These are phyloP conservation scores for Rhinoderma darwinii DNA, from an alignment of 2,113 vertebrate genomes.

Conservation along the genomic window DNA sequence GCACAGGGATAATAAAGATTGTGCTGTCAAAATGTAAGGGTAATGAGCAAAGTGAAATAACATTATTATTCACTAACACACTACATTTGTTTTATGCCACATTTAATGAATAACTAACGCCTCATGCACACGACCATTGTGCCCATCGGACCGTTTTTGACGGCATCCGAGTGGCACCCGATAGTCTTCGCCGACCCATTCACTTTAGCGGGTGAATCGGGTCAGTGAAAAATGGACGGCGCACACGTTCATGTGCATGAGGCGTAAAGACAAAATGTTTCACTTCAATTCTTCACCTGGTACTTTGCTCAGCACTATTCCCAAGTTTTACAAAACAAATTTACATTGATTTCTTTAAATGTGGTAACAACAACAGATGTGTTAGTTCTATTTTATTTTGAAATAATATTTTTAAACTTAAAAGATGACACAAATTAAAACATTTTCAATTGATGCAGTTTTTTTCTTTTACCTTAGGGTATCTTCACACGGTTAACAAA, in stretches of 20 bases:
- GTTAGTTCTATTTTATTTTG: neutral
- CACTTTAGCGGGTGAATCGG: no score
- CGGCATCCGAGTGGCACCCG: no score
- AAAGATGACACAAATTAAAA: neutral
- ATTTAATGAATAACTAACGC: constrained; percentile 13
- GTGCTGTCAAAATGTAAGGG: no score
- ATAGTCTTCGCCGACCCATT: no score
- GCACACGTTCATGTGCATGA: no score
- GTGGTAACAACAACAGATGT: neutral
- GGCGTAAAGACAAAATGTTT: constrained; percentile 9
- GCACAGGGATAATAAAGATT: no score
- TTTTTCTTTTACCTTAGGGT: no score
- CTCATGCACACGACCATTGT: no score
- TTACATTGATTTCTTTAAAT: neutral
- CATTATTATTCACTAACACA: neutral
- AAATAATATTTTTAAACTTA: neutral
- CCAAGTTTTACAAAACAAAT: neutral
- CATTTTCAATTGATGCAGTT: neutral
- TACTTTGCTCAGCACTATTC: constrained; percentile 23
- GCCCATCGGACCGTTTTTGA: no score
- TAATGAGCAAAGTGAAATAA: no score
- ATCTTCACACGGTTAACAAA: no score
- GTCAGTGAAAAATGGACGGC: no score
- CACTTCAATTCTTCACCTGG: neutral
- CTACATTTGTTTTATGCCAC: constrained; percentile 3